Conservation (phyloP, 2,797 vertebrate species). For the Coregonus ussuriensis region DNA sequence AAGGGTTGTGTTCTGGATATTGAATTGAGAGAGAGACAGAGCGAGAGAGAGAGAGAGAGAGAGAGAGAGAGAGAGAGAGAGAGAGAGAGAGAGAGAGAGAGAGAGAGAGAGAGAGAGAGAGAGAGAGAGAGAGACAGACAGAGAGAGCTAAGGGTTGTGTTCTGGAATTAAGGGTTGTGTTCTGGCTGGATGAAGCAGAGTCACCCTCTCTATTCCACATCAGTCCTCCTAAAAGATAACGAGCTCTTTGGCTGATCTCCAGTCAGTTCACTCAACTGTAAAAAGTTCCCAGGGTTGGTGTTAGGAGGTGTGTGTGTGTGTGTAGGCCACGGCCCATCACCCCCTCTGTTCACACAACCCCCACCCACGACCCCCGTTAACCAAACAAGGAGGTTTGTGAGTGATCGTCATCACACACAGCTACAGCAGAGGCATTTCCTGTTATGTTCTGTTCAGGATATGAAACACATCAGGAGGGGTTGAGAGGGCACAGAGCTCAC, state of each 20-base stretch:
- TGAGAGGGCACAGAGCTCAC: conserved; percentile 13
- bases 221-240: conserved; percentile 50
- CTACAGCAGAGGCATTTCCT: conserved; percentile 46
- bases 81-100: too few relatives aligned
- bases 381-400: conserved; percentile 45
- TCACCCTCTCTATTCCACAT: conserved; percentile 21
- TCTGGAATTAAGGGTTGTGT: background rate
- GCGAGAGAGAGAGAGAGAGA: too few relatives aligned
- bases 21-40: too few relatives aligned
- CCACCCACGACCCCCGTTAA: conserved; percentile 13
- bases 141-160: too few relatives aligned
- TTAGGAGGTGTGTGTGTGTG: conserved; percentile 2
- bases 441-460: conserved; percentile 25
- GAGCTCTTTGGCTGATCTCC: conserved; percentile 24
- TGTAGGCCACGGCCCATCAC: conserved; percentile 46
- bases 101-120: too few relatives aligned
- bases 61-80: too few relatives aligned
- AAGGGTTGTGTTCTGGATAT: too few relatives aligned
- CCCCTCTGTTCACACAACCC: conserved; percentile 54
- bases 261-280: conserved; percentile 41
- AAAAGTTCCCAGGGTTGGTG: conserved; percentile 55
- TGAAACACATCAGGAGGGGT: background rate
- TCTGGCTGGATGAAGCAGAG: conserved; percentile 21
- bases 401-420: conserved; percentile 22
- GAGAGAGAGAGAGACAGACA: too few relatives aligned